These are phyloP conservation scores for Sarcophaga carnaria DNA, from an alignment of 2,888 invertebrate species.

Conservation along the genomic window DNA sequence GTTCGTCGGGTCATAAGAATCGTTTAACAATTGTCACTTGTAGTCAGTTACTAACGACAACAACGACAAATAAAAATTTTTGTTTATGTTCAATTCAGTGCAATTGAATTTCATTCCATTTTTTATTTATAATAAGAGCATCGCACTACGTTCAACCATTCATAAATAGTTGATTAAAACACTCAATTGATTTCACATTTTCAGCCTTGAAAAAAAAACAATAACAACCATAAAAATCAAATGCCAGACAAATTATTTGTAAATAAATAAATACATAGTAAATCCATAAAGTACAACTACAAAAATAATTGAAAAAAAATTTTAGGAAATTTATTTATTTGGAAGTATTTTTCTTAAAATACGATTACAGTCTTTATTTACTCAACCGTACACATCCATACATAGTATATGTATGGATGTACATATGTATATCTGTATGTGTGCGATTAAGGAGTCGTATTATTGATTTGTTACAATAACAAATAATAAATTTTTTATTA, in stretches of 20 bases:
- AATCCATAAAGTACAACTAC: background rate
- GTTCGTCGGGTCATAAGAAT: background rate
- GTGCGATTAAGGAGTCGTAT: background rate
- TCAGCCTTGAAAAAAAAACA: no score
- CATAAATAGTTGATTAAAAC: no score
- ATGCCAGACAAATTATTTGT: no score
- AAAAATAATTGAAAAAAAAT: background rate
- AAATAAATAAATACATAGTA: no score
- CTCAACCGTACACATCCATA: background rate
- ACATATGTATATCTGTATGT: background rate
- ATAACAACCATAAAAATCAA: no score
- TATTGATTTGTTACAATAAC: constrained; percentile 28
- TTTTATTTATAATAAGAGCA: no score
- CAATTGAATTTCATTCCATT: no score
- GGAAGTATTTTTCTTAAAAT: constrained; percentile 14
- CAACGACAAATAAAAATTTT: no score
- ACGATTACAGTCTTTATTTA: background rate
- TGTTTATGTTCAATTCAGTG: no score
- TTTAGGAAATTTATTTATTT: background rate
- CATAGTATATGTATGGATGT: background rate
- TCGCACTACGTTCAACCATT: no score
- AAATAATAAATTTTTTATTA: background rate
- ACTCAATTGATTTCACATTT: no score
- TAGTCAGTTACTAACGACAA: no score
- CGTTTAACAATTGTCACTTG: background rate